phyloP scores from a whole-genome alignment of 2,888 invertebrate genomes.

The Coenonympha glycerion region DNA sequence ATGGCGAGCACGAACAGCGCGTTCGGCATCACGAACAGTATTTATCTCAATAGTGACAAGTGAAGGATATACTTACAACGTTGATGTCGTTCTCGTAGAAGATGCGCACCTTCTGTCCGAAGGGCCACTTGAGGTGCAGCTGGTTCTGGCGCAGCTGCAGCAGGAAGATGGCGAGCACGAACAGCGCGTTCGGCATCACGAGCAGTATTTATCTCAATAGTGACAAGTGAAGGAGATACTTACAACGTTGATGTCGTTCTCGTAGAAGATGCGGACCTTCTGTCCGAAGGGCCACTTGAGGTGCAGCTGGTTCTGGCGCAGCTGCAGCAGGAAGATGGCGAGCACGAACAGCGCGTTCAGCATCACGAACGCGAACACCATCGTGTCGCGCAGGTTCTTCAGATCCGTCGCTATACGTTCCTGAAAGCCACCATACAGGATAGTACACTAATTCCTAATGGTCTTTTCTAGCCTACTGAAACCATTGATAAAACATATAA shows the following conservation, averaged over 20 bases:
- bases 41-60: no score
- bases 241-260: slow-evolving; percentile 80
- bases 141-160: slow-evolving; percentile 97
- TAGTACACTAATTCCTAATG: no score
- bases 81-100: slow-evolving; percentile 85
- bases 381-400: slow-evolving; percentile 93
- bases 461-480: no score
- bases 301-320: slow-evolving; percentile 95
- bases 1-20: slow-evolving; percentile 97
- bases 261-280: slow-evolving; percentile 85
- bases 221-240: slow-evolving; percentile 31
- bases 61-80: slow-evolving; percentile 44
- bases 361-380: slow-evolving; percentile 98
- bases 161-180: slow-evolving; percentile 97
- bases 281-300: slow-evolving; percentile 96
- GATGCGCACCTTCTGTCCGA: slow-evolving; percentile 89
- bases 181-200: slow-evolving; percentile 98
- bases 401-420: slow-evolving; percentile 90
- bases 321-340: slow-evolving; percentile 96
- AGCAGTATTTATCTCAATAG: no score
- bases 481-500: no score
- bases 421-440: no score
- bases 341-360: slow-evolving; percentile 97
- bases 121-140: slow-evolving; percentile 95
- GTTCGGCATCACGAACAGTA: slow-evolving; percentile 98